phyloP scores from a whole-genome alignment of 2,888 invertebrate species.

The Clitarchus hookeri region DNA sequence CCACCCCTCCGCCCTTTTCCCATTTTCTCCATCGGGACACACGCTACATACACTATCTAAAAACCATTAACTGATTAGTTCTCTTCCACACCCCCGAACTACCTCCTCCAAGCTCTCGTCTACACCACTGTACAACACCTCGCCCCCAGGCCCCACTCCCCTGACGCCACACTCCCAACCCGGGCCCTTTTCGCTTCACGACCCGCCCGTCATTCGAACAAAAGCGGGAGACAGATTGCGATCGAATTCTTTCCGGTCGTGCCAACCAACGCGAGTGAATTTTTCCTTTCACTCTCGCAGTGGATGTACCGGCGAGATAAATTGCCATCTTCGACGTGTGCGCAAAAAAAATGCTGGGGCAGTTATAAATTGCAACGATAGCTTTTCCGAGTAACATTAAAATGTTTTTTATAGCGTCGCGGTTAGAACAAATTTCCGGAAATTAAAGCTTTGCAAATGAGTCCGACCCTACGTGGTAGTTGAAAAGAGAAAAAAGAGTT shows the following conservation, averaged over 20 bases:
- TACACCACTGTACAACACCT: not conserved
- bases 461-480: not conserved
- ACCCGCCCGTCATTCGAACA: slow-evolving; percentile 25
- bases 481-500: not conserved
- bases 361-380: slow-evolving; percentile 1
- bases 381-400: not conserved
- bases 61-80: slow-evolving; percentile 26
- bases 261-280: not conserved
- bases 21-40: not conserved
- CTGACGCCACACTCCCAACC: not conserved
- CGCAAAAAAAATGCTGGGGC: not conserved
- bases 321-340: slow-evolving; percentile 1
- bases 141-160: not conserved
- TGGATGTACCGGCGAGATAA: not conserved
- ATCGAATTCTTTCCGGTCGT: not conserved
- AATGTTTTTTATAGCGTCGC: not conserved
- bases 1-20: not conserved
- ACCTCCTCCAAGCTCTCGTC: not conserved
- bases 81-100: not conserved
- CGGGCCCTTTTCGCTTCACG: slow-evolving; percentile 1
- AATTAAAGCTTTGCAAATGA: not conserved
- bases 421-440: not conserved
- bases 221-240: slow-evolving; percentile 16
- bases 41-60: slow-evolving; percentile 19
- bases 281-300: not conserved